A percentile compares a stretch with the other conserved stretches of the same genome.
Conservation (phyloP, 2,113 vertebrate species). For the Oncorhynchus gorbuscha region DNA sequence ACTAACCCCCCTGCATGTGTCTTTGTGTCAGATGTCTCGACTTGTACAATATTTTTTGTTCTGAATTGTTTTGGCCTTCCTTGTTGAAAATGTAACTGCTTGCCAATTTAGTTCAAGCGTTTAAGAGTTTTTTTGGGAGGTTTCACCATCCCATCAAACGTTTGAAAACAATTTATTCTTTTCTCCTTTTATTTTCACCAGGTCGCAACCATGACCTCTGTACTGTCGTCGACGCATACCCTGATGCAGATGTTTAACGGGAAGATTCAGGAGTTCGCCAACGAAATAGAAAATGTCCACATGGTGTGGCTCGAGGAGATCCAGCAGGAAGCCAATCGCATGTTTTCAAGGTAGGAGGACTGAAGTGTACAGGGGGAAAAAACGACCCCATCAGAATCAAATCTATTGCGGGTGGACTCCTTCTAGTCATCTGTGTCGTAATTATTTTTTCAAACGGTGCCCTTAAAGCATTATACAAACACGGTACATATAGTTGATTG, state of each 20-base stretch:
- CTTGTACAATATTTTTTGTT: too few species aligned
- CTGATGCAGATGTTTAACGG: constrained; percentile 73
- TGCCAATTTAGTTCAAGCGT: background rate
- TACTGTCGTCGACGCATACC: constrained; percentile 53
- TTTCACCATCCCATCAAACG: background rate
- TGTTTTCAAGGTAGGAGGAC: constrained; percentile 81
- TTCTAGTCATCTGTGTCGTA: too few species aligned
- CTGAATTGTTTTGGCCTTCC: background rate
- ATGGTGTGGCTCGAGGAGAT: constrained; percentile 91
- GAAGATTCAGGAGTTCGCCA: constrained; percentile 75
- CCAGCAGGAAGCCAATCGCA: constrained; percentile 81
- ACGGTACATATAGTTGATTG: too few species aligned
- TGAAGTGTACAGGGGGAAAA: background rate
- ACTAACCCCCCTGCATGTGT: too few species aligned
- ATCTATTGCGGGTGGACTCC: too few species aligned
- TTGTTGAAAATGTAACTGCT: background rate
- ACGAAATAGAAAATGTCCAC: constrained; percentile 77
- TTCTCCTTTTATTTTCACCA: constrained; percentile 2
- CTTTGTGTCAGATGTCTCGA: too few species aligned
- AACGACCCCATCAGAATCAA: background rate
- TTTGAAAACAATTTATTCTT: background rate
- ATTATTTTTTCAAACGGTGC: too few species aligned
- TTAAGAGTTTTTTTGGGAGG: background rate
- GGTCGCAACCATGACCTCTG: constrained; percentile 62
- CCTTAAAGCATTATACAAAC: too few species aligned